Conservation (phyloP, 2,113 vertebrate species). For the Cephalophus harveyi region DNA sequence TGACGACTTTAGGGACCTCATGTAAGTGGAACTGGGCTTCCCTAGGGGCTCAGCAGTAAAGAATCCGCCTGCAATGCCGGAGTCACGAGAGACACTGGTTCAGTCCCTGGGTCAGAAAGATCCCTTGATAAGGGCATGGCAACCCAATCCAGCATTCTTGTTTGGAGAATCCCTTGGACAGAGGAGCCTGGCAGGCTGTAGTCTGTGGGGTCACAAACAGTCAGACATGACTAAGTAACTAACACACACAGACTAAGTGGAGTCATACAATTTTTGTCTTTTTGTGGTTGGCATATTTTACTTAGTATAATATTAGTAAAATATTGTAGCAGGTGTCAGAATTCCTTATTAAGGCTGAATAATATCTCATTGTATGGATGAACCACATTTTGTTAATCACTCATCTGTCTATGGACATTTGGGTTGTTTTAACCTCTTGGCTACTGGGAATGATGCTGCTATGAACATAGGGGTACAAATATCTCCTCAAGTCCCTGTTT, state of each 20-base stretch:
- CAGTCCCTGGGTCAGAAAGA: neutral
- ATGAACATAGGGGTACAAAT: fast-evolving
- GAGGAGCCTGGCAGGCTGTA: neutral
- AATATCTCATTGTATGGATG: too few species aligned
- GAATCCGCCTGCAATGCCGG: neutral
- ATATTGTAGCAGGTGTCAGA: neutral
- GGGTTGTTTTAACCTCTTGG: neutral
- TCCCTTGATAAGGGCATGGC: neutral
- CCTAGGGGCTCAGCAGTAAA: neutral
- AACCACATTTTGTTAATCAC: neutral
- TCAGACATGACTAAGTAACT: neutral
- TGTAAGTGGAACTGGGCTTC: neutral
- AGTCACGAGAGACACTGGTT: neutral
- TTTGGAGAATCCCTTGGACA: neutral
- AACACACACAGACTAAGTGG: neutral
- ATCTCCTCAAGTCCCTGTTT: neutral
- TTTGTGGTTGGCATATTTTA: too few species aligned
- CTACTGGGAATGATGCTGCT: neutral
- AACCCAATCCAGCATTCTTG: neutral
- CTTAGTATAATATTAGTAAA: too few species aligned
- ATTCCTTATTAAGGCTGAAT: neutral
- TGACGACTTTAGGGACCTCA: neutral
- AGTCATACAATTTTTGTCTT: neutral
- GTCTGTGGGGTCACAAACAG: neutral
- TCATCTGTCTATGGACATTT: fast-evolving